phyloP scores from a whole-genome alignment of 2,113 vertebrate species.

The Anoura caudifer region DNA sequence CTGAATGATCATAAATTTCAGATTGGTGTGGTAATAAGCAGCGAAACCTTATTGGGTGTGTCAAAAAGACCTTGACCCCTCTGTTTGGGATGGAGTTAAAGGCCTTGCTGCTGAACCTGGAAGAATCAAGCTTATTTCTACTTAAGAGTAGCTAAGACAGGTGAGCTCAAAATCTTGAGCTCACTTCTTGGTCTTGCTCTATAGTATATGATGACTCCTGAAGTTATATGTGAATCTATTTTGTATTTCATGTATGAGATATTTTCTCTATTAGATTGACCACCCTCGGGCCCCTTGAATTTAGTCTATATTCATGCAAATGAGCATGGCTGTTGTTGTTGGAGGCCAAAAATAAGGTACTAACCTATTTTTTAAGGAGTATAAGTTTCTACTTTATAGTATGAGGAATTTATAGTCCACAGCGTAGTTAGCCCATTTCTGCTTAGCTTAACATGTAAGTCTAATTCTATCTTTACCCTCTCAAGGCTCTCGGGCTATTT shows the following conservation, averaged over 20 bases:
- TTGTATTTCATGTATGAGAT: not conserved
- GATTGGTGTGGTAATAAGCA: not conserved
- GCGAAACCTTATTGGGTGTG: not conserved
- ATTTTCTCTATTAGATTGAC: not conserved
- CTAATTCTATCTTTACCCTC: not conserved
- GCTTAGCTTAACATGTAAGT: not conserved
- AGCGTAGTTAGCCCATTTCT: not conserved
- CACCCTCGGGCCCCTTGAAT: not conserved
- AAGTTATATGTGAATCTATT: not conserved
- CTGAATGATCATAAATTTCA: not conserved
- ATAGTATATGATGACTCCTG: not conserved
- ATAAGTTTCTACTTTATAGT: not conserved
- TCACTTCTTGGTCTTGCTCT: not conserved
- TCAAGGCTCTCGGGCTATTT: not conserved
- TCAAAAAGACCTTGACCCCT: not conserved
- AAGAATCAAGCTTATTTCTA: conserved; percentile 17
- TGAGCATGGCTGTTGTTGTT: not conserved
- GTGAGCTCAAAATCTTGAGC: not conserved
- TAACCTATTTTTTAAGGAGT: not conserved
- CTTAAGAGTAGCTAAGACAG: not conserved
- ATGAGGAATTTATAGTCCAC: not conserved
- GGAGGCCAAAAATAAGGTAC: not conserved
- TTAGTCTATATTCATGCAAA: conserved; percentile 8
- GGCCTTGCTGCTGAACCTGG: not conserved
- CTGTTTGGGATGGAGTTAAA: not conserved